phyloP scores from a whole-genome alignment of 2,888 invertebrate species.

The Microctonus hyperodae region DNA sequence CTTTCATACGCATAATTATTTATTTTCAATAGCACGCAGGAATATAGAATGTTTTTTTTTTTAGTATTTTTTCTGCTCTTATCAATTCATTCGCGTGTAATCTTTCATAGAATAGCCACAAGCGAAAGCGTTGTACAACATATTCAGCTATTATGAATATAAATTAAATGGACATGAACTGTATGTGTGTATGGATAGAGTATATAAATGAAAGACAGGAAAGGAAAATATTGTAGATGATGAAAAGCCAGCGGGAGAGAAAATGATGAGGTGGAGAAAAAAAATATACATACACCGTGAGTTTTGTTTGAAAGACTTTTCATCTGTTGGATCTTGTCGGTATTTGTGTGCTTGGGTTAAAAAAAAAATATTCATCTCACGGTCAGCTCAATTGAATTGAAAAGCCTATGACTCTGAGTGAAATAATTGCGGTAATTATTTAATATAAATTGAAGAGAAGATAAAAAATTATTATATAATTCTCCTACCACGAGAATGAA shows the following conservation, averaged over 20 bases:
- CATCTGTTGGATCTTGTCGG: slow-evolving; percentile 7
- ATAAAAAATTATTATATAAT: neutral
- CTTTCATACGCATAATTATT: too few relatives aligned
- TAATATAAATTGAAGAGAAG: neutral
- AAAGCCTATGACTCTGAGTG: neutral
- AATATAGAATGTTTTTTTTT: neutral
- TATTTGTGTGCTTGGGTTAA: slow-evolving; percentile 8
- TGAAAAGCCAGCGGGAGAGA: slow-evolving; percentile 19
- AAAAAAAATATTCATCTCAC: neutral
- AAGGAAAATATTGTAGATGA: slow-evolving; percentile 5
- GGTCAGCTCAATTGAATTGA: slow-evolving; percentile 12
- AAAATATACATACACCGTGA: too few relatives aligned
- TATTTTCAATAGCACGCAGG: neutral
- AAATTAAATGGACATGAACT: slow-evolving; percentile 18
- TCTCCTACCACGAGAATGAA: neutral
- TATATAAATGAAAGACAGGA: neutral
- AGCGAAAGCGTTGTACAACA: neutral
- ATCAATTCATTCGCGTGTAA: neutral
- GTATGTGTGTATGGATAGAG: neutral
- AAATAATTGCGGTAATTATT: neutral
- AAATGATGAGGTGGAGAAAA: neutral
- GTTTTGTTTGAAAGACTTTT: slow-evolving; percentile 7
- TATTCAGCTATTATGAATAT: slow-evolving; percentile 1
- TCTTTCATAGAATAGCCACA: neutral
- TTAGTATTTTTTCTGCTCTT: neutral